Conservation (phyloP, 2,113 vertebrate species). For the Stictonetta naevosa region DNA sequence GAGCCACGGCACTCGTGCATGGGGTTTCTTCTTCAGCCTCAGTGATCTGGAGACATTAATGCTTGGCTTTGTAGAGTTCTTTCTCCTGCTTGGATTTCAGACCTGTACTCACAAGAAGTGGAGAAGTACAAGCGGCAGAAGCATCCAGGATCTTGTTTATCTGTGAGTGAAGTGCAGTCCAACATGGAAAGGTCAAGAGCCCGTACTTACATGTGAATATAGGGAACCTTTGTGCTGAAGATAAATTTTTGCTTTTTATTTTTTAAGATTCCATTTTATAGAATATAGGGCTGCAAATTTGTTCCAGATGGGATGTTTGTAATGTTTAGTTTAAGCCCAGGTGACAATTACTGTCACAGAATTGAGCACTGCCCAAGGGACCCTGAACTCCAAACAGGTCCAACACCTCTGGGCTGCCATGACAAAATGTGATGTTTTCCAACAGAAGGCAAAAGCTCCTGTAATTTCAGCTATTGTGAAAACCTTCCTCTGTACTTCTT, state of each 20-base stretch:
- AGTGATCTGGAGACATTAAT: background rate
- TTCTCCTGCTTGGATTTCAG: background rate
- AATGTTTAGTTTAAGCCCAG: background rate
- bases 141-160: background rate
- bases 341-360: background rate
- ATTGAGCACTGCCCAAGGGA: background rate
- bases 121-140: background rate
- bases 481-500: rapidly evolving
- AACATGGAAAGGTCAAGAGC: background rate
- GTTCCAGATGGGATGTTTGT: background rate
- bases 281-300: background rate
- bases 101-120: background rate
- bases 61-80: background rate
- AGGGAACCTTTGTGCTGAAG: background rate
- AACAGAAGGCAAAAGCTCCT: background rate
- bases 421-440: background rate
- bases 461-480: background rate
- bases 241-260: background rate
- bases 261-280: background rate
- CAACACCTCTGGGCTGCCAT: background rate
- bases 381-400: background rate
- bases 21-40: background rate
- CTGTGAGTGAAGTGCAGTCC: background rate
- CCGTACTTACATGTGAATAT: background rate
- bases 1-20: background rate